These are phyloP conservation scores for Hyposmocoma kahamanoa DNA, from an alignment of 1,140 invertebrate genomes.

Conservation along the genomic window DNA sequence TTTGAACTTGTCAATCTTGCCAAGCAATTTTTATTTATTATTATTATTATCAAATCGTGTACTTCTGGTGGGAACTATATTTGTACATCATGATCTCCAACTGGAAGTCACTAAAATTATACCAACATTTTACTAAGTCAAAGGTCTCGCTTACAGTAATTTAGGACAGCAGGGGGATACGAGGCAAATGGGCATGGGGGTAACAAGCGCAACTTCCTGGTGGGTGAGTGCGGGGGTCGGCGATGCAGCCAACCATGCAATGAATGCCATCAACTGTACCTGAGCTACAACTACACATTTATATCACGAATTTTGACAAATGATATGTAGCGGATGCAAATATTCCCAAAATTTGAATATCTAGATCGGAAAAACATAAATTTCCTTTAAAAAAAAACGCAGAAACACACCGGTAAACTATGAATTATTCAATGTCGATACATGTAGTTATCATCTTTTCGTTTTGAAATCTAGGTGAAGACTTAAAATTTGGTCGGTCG, in stretches of 20 bases:
- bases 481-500: conserved; percentile 53
- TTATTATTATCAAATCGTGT: too few relatives aligned
- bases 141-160: too few relatives aligned
- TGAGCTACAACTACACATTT: too few relatives aligned
- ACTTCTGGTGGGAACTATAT: too few relatives aligned
- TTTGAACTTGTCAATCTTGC: too few relatives aligned
- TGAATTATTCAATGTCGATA: conserved; percentile 46
- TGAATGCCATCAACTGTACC: too few relatives aligned
- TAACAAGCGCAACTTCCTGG: conserved; percentile 5
- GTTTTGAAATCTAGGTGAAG: conserved; percentile 43
- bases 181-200: conserved; percentile 24
- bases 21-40: too few relatives aligned
- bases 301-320: conserved; percentile 17
- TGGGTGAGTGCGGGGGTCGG: conserved; percentile 19
- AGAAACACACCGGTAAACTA: conserved; percentile 31
- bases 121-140: too few relatives aligned
- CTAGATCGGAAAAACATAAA: conserved; percentile 55
- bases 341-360: conserved; percentile 46
- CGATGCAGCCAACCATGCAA: conserved; percentile 30
- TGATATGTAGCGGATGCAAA: conserved; percentile 27
- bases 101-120: too few relatives aligned
- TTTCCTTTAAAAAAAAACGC: conserved; percentile 32
- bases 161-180: conserved; percentile 28
- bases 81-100: too few relatives aligned
- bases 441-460: conserved; percentile 47